Base-by-base conservation (phyloP, 2,113 vertebrate species). In the Nesogale talazaci region DNA sequence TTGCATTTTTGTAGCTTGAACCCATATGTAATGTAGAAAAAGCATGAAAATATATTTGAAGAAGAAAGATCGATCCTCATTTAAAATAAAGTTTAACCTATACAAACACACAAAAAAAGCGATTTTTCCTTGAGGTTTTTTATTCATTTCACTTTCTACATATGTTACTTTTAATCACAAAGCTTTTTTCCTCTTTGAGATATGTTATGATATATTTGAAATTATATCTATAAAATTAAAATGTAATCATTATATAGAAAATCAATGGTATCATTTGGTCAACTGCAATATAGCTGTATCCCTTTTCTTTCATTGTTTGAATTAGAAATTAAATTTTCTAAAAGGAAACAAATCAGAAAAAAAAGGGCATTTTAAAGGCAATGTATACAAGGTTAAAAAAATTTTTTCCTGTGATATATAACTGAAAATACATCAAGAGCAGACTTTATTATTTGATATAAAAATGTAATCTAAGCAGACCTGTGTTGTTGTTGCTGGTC, bases 81-180 rank as follows among this genome's bases (percentile, higher is more conserved):
- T 88, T 78, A 82, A 86, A 93, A 90, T 88, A 6, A 79, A 90
- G 59, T 65, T 85, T 46, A 72, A 83, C 22, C 23, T 79, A 63
- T 89, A 42, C 17, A 69, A 65, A n/a, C n/a, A n/a, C n/a, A n/a
- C n/a, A n/a, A 72, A 36, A 38, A 20, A 29, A 81, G 38, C 34
- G 88, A 63, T 34, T 76, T 92, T 27, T 88, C 16, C 11, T 86
- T 81, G 25, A 92, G 86, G 90, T 83, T 42, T 80, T 83, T 89
- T 12, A 84, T 52, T 67, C n/a, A 84, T 77, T 81, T 89, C 78
- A 74, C 89, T 75, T 90, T 8, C 40, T 90, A 7, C 42, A 46
- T 80, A 52, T 7, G 59, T 90, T 89, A 42, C 29, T 72, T 90
- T 88, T 61, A 77, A 69, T 57, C 38, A 65, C 31, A 90, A 72